These are phyloP conservation scores for Dreissena polymorpha DNA, from an alignment of 1,140 invertebrate genomes.

Conservation along the genomic window DNA sequence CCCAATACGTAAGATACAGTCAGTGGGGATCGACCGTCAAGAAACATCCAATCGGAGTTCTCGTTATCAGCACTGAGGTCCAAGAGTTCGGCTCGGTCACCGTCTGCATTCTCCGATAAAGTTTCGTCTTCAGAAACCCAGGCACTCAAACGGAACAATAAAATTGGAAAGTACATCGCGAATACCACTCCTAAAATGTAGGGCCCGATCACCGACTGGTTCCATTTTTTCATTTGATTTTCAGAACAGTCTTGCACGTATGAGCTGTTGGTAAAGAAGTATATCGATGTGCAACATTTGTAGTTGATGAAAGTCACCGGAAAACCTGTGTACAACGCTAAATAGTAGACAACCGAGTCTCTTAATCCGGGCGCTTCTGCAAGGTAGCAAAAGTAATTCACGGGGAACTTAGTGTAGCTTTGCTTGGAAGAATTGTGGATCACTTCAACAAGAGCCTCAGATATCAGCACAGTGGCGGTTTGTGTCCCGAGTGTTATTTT, in stretches of 20 bases:
- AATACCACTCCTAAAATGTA: constrained; percentile 29
- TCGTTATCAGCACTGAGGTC: neutral
- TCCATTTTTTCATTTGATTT: constrained; percentile 8
- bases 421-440: neutral
- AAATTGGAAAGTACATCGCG: constrained; percentile 23
- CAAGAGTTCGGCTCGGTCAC: too few species aligned
- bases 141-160: constrained; percentile 15
- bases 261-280: neutral
- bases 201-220: neutral
- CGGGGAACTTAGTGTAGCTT: neutral
- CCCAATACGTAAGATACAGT: neutral
- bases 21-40: neutral
- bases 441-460: neutral
- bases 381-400: neutral
- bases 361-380: neutral
- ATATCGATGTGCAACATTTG: neutral
- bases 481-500: neutral
- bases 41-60: neutral
- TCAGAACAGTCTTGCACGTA: neutral
- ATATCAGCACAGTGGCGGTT: neutral
- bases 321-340: neutral
- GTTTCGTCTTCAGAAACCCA: neutral
- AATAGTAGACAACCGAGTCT: neutral
- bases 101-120: too few species aligned
- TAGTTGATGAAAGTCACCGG: neutral